phyloP scores from a whole-genome alignment of 1,140 invertebrate species.

The Dryas iulia region DNA sequence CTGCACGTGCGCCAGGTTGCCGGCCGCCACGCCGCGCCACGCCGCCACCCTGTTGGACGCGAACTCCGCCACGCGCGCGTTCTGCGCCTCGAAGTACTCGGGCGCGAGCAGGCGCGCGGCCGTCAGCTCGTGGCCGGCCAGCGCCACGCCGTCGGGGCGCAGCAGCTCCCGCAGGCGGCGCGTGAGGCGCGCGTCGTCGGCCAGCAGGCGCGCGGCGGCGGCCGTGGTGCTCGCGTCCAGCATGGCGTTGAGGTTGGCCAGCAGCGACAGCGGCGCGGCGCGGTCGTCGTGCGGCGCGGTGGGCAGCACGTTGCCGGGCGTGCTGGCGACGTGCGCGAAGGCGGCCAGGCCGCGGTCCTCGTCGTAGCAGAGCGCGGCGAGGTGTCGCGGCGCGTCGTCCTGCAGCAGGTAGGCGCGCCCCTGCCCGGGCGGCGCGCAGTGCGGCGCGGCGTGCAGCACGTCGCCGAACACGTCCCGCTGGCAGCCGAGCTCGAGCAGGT shows the following conservation, averaged over 20 bases:
- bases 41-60: slow-evolving; percentile 60
- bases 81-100: slow-evolving; percentile 68
- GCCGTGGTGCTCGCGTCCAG: slow-evolving; percentile 69
- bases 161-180: slow-evolving; percentile 58
- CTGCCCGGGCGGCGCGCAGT: slow-evolving; percentile 46
- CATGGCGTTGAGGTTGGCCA: slow-evolving; percentile 75
- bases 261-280: slow-evolving; percentile 54
- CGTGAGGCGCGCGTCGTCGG: slow-evolving; percentile 56
- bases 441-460: slow-evolving; percentile 47
- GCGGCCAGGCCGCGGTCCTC: slow-evolving; percentile 50
- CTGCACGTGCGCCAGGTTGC: slow-evolving; percentile 63
- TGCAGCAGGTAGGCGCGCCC: slow-evolving; percentile 61
- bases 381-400: slow-evolving; percentile 43
- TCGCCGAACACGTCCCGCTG: slow-evolving; percentile 71
- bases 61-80: slow-evolving; percentile 62
- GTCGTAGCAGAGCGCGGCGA: slow-evolving; percentile 69
- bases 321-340: slow-evolving; percentile 42
- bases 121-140: slow-evolving; percentile 58
- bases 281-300: slow-evolving; percentile 46
- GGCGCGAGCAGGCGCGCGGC: slow-evolving; percentile 46
- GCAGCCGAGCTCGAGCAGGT: slow-evolving; percentile 68
- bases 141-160: slow-evolving; percentile 48
- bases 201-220: slow-evolving; percentile 31
- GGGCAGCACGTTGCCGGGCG: slow-evolving; percentile 39
- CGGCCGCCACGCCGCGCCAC: slow-evolving; percentile 64